Conservation (phyloP, 2,113 vertebrate species). For the Blennius ocellaris region DNA sequence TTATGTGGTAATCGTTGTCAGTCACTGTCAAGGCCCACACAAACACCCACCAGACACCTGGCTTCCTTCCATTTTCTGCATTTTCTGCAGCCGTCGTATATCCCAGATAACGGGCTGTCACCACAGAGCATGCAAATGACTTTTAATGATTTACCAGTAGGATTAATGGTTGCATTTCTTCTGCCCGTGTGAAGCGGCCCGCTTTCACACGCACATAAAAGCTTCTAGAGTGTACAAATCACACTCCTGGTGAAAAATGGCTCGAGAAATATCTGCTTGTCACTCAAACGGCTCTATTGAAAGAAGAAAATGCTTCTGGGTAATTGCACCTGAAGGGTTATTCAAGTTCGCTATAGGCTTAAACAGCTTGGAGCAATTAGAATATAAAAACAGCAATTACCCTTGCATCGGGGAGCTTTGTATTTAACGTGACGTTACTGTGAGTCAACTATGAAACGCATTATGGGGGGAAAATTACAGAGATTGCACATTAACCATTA, state of each 20-base stretch:
- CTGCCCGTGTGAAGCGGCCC: neutral
- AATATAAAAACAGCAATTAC: slow-evolving; percentile 19
- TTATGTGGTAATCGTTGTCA: slow-evolving; percentile 65
- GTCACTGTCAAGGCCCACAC: slow-evolving; percentile 51
- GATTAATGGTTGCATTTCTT: slow-evolving; percentile 47
- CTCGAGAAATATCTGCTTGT: neutral
- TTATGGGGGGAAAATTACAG: slow-evolving; percentile 2
- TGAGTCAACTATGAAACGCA: slow-evolving; percentile 10
- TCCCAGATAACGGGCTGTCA: neutral
- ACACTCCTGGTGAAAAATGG: neutral
- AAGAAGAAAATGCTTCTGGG: neutral
- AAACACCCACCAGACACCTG: slow-evolving; percentile 43
- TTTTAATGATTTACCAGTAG: too few species aligned
- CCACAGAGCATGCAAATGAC: neutral
- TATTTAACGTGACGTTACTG: neutral
- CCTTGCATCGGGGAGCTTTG: neutral
- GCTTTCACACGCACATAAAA: slow-evolving; percentile 24
- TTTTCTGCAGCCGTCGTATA: slow-evolving; percentile 9
- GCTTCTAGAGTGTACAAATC: neutral
- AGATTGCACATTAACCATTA: slow-evolving; percentile 15
- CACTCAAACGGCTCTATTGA: slow-evolving; percentile 15
- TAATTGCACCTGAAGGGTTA: too few species aligned
- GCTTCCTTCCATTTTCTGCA: slow-evolving; percentile 35
- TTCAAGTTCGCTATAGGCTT: too few species aligned
- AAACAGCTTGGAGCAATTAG: neutral